Evolutionary conservation across 1,140 invertebrate species (phyloP), one percentile per base, ranked within the genome.

Genomic region (Chironomus striatipennis): DNA sequence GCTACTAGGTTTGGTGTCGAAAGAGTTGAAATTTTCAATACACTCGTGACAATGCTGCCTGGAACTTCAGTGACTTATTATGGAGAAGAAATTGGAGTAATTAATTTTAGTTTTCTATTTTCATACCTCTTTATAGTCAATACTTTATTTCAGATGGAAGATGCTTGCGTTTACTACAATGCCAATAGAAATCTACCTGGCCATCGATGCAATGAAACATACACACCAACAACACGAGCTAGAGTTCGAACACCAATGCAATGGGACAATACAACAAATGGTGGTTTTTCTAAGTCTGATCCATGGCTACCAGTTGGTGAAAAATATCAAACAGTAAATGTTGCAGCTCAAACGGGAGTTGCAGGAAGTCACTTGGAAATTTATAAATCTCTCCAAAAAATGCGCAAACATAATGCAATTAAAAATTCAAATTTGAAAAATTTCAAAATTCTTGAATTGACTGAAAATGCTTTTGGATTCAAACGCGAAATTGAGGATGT

Each of bases 61-160:
- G 93, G 92, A 0, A 85, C 86, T 8, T 18, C n/a, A 9, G 85
- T 91, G 47, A 87, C 87, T 10, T 93, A 92, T 80, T 89, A 91
- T 79, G 91, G 90, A 7, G 90, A 92, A 79, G 91, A 93, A 78
- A 87, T 92, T 21, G 90, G 88, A 0, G 24, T 34, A 34, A 34
- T 34, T 34, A 34, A 34, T 34, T 1, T 34, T 34, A 34, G 5
- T 34, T 34, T 34, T n/a, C n/a, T n/a, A n/a, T n/a, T n/a, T n/a
- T n/a, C n/a, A n/a, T n/a, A n/a, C n/a, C n/a, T n/a, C n/a, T n/a
- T n/a, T n/a, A n/a, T n/a, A n/a, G n/a, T n/a, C n/a, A n/a, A n/a
- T n/a, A n/a, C n/a, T n/a, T n/a, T n/a, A n/a, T n/a, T n/a, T 34
- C 24, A 34, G 24, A 90, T 92, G 87, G 81, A 82, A 73, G 85